Base-by-base conservation (phyloP, 1,140 invertebrate genomes). In the Heliconius melpomene region DNA sequence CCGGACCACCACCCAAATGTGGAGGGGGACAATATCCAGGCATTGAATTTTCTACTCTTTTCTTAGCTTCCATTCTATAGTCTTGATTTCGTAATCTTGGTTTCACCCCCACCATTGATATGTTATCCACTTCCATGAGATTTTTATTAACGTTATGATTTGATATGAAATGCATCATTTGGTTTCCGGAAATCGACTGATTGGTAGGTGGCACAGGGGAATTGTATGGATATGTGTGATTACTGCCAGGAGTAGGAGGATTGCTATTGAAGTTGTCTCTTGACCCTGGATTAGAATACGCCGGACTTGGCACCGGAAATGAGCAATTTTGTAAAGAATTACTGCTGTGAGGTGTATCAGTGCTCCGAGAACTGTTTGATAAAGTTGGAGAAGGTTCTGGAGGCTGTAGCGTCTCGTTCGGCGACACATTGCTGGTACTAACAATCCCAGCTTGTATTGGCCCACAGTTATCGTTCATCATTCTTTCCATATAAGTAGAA, bases 391-490 rank as follows among this genome's bases (percentile, higher is more conserved):
- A 95, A 7, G 94, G 94, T 82, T 95, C 93, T 13, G 90, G 95
- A 6, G 89, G 94, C 72, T 90, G 89, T 72, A 94, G 83, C 3
- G 94, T 95, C 77, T 96, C 96, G 18, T 96, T 94, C 0, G 96
- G 96, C 8, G 96, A 97, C 20, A 96, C 96, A 83, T 97, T 96
- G 89, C 97, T 97, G 2, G 97, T 97, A 84, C 96, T 97, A 7
- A 97, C 96, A 11, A 97, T 96, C 2, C 96, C 97, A 20, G 96
- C 97, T 92, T 97, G 97, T 80, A 97, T 97, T 0, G 96, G 97
- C 0, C 93, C 93, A 81, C 96, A 94, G 18, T 95, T 95, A 87
- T 97, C 95, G 60, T 95, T 91, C 80, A 94, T 88, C 80, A 94
- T 94, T 84, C 96, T 95, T 54, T 97, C 96, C 3, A 95, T 95